Evolutionary conservation across 35 echinoderm and acorn worm species (phyloP), one percentile per base, ranked within the genome.

Genomic region (Heliocidaris erythrogramma): DNA sequence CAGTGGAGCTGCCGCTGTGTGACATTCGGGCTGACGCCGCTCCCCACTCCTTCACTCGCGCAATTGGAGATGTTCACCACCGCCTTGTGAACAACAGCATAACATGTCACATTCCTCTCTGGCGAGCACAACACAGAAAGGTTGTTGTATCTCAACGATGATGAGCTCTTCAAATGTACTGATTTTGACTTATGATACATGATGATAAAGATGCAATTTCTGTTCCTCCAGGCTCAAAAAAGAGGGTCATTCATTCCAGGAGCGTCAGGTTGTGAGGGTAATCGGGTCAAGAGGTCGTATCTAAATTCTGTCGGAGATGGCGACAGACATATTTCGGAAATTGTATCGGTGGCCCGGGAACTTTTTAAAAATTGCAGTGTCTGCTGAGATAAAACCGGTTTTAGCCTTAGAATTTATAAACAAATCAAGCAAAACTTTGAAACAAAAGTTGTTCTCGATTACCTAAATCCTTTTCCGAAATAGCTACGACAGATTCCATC

Each of bases 121-220:
- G 97, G 94, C 32, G 94, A 94, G 14, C 32, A 85, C 32, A 98
- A 71, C 5, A 96, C 95, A 21, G 96, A 94, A 17, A 98, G 52
- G 49, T 98, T 98, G 90, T 98, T 98, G 93, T 96, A 98, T 31
- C 96, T 94, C 69, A 96, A 94, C 21, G 97, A 98, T 1, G 94
- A 96, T 47, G 94, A 96, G 65, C 97, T 95, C 86, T 98, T 98
- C n/a, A 98, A 49, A 90, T 98, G 97, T n/a, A 98, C 93, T 32
- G 97, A 95, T 87, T 98, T 98, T 12, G 94, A 91, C 88, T 96
- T 98, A 6, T 94, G 95, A 90, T 95, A 96, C 96, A 96, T 96
- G 96, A 96, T 97, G 47, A 14, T 42, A 27, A 42, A 47, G 14
- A 30, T 93, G 30, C 5, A 93, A 61, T 47, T 93, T 13, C 47